Conservation (phyloP, 2,113 vertebrate genomes). For the Promerops cafer region DNA sequence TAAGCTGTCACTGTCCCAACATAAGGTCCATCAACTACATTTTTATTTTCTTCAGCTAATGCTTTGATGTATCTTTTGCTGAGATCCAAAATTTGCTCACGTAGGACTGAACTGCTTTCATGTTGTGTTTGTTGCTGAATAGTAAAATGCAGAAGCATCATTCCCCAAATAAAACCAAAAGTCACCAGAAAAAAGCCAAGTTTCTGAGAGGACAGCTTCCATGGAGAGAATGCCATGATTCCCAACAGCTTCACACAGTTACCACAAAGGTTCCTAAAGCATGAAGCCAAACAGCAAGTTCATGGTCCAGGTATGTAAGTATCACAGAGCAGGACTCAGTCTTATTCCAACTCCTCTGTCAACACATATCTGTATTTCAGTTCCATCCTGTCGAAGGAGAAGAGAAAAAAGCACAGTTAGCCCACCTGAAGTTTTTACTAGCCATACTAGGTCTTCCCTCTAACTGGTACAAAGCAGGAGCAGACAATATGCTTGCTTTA, state of each 20-base stretch:
- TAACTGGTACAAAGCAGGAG: background rate
- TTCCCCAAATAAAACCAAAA: conserved; percentile 99
- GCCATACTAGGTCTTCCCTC: background rate
- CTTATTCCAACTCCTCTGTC: conserved; percentile 64
- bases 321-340: background rate
- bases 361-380: conserved; percentile 26
- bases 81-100: conserved; percentile 96
- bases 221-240: conserved; percentile 88
- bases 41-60: conserved; percentile 93
- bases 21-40: conserved; percentile 94
- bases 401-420: background rate
- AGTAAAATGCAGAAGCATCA: conserved; percentile 99
- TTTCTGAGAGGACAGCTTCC: conserved; percentile 98
- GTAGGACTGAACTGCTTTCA: conserved; percentile 89
- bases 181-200: conserved; percentile 96
- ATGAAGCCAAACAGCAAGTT: conserved; percentile 22
- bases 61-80: conserved; percentile 99
- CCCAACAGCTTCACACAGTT: conserved; percentile 16
- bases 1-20: conserved; percentile 98
- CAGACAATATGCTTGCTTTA: background rate
- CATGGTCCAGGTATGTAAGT: conserved; percentile 68
- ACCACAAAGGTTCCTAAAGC: conserved; percentile 35
- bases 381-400: conserved; percentile 68
- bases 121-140: conserved; percentile 95
- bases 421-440: background rate